These are phyloP conservation scores for Eupithecia insigniata DNA, from an alignment of 2,888 invertebrate genomes.

Conservation along the genomic window DNA sequence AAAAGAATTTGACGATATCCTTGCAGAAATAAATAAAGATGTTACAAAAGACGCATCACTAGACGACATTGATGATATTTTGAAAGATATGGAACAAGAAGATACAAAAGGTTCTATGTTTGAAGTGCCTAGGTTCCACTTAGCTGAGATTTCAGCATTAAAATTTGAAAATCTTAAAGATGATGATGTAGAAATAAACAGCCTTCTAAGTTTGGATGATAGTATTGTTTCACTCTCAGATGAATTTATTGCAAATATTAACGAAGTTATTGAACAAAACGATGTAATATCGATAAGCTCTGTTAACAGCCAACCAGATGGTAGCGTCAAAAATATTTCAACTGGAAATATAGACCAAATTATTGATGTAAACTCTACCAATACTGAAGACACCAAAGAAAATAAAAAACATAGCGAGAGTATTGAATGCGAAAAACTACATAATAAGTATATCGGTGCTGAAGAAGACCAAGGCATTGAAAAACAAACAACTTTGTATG, in stretches of 20 bases:
- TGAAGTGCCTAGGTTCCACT: constrained; percentile 18
- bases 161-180: background rate
- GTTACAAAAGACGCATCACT: constrained; percentile 11
- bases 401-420: background rate
- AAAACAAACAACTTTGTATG: background rate
- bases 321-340: background rate
- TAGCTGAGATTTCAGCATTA: background rate
- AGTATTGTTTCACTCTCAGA: background rate
- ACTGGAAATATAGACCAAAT: background rate
- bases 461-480: background rate
- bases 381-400: background rate
- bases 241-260: background rate
- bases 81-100: constrained; percentile 17
- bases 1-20: constrained; percentile 35
- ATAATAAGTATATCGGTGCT: background rate
- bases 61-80: constrained; percentile 35
- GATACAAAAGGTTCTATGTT: constrained; percentile 4
- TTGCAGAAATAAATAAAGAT: constrained; percentile 21
- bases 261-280: background rate
- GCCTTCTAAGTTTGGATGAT: background rate
- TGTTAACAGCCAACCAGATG: constrained; percentile 20
- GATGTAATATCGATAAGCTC: constrained; percentile 36
- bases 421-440: background rate
- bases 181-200: background rate
- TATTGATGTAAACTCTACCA: background rate